Base-by-base conservation (phyloP, 1,140 invertebrate species). In the Atta texana region DNA sequence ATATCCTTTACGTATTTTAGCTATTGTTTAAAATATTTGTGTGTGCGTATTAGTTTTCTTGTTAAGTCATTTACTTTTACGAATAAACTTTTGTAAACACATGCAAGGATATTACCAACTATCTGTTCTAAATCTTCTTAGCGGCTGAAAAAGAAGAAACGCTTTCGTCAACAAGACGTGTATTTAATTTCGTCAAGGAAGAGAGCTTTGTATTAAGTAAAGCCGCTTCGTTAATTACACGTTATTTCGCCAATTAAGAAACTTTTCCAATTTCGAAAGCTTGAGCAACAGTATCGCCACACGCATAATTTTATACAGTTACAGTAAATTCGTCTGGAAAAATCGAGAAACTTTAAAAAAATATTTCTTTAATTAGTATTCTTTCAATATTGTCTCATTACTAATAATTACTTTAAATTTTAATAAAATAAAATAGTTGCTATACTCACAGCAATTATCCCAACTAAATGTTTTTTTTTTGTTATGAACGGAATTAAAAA, bases 171-270 rank as follows among this genome's bases (percentile, higher is more conserved):
- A 3, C 14, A 18, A 57, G 68, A 72, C 21, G 18, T 21, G 34
- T 2, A 82, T 74, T 82, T 82, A 61, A 82, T 82, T 14, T 72
- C 7, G 55, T 31, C 68, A 74, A 74, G 80, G 18, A 64, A 64
- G 14, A 63, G 10, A 68, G 10, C n/a, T 81, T 81, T 59, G 21
- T 16, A 14, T 55, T 81, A 71, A 14, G 39, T 49, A 55, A 68
- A 59, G 69, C 7, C 12, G 10, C 18, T 72, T 44, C 68, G 80
- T 82, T 82, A 82, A 74, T 82, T 74, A 34, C 5, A 34, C 66
- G 63, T 69, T 68, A 55, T 39, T 59, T 82, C 39, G 28, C 28
- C 57, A 72, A 82, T 82, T 82, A 82, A 82, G 18, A 18, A 82
- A 82, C 80, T 82, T 74, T 49, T 74, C 1, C 18, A 82, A 72